Evolutionary conservation across 2,888 invertebrate species (phyloP).

Genomic region (Patella caerulea): DNA sequence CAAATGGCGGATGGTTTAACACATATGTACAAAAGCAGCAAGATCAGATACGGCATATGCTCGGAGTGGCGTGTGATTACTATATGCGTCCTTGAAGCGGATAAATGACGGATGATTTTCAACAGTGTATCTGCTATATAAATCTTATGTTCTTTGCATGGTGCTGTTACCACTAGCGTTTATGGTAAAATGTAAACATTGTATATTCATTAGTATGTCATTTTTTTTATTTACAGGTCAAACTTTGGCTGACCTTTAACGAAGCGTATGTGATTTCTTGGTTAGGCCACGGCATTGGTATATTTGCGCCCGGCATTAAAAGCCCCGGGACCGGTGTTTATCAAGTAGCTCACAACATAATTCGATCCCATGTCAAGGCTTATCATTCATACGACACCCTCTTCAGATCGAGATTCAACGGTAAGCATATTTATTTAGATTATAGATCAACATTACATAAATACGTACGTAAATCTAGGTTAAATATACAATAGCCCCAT

Average conservation of each 20-base stretch:
- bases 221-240: constrained; percentile 42
- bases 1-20: too few relatives aligned
- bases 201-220: too few relatives aligned
- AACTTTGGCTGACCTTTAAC: constrained; percentile 84
- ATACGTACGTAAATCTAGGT: too few relatives aligned
- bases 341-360: constrained; percentile 77
- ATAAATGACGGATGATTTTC: too few relatives aligned
- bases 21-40: too few relatives aligned
- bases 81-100: too few relatives aligned
- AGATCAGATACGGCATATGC: not conserved
- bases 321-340: constrained; percentile 73
- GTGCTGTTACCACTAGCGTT: too few relatives aligned
- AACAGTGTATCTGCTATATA: too few relatives aligned
- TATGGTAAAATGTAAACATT: not conserved
- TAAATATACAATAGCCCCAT: too few relatives aligned
- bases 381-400: constrained; percentile 73
- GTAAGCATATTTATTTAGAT: constrained; percentile 18
- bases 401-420: constrained; percentile 30
- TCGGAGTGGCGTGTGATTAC: too few relatives aligned
- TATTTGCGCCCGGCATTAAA: constrained; percentile 45
- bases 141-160: not conserved
- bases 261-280: constrained; percentile 75
- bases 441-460: not conserved
- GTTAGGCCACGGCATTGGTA: constrained; percentile 48
- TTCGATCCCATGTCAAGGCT: constrained; percentile 79